phyloP scores from a whole-genome alignment of 1,140 invertebrate species.

The Agrypnia vestita region DNA sequence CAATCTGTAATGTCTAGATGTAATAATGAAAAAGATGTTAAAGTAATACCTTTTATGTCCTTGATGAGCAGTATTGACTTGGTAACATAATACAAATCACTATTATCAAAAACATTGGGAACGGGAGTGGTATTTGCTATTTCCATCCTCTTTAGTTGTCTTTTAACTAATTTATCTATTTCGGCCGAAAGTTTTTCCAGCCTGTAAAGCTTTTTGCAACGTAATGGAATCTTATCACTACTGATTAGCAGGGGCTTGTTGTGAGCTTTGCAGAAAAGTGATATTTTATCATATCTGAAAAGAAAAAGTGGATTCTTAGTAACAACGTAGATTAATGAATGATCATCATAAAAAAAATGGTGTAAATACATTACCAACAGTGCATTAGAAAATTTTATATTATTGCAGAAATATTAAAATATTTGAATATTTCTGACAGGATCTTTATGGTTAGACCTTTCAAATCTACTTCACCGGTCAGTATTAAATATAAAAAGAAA shows the following conservation, averaged over 20 bases:
- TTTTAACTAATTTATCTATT: constrained; percentile 66
- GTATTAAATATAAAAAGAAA: too few relatives aligned
- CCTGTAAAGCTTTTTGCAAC: constrained; percentile 77
- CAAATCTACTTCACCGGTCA: too few relatives aligned
- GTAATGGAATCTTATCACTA: constrained; percentile 72
- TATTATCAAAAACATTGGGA: constrained; percentile 65
- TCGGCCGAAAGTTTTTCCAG: constrained; percentile 66
- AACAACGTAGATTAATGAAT: background rate
- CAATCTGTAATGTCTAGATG: too few relatives aligned
- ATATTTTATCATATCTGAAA: constrained; percentile 68
- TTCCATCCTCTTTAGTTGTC: constrained; percentile 64
- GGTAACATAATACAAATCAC: constrained; percentile 67
- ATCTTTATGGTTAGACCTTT: too few relatives aligned
- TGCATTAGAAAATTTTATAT: too few relatives aligned
- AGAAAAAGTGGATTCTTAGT: too few relatives aligned
- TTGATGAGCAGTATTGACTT: constrained; percentile 69
- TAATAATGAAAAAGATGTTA: too few relatives aligned
- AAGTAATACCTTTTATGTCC: constrained; percentile 66
- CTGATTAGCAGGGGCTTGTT: constrained; percentile 73
- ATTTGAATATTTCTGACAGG: too few relatives aligned
- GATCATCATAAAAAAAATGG: too few relatives aligned
- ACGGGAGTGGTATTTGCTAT: constrained; percentile 65
- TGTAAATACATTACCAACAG: too few relatives aligned
- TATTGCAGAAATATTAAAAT: too few relatives aligned
- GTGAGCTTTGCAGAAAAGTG: constrained; percentile 74